Conservation (phyloP, 2,113 vertebrate genomes). For the Phylloscopus whistleri region DNA sequence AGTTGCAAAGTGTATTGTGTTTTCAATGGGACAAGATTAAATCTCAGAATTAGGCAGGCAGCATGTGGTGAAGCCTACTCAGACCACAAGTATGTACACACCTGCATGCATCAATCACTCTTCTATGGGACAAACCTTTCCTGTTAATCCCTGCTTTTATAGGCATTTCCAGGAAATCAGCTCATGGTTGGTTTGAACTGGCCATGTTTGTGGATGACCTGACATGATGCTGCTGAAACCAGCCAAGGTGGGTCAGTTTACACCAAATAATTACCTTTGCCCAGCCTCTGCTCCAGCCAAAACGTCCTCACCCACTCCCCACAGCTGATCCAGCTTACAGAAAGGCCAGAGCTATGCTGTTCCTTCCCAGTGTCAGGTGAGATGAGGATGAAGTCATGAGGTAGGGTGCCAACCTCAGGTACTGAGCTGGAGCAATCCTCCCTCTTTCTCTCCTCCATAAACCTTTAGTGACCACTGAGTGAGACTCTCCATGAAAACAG, state of each 20-base stretch:
- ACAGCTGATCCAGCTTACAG: accelerated
- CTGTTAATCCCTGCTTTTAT: background rate
- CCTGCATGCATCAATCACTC: background rate
- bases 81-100: background rate
- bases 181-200: background rate
- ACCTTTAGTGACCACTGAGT: background rate
- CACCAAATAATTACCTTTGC: background rate
- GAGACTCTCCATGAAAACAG: background rate
- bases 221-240: background rate
- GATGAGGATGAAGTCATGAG: background rate
- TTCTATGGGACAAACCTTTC: background rate
- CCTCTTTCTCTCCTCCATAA: background rate
- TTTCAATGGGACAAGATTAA: background rate
- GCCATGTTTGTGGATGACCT: background rate
- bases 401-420: background rate
- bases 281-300: background rate
- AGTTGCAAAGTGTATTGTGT: background rate
- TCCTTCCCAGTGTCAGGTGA: background rate
- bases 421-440: background rate
- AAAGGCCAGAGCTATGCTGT: background rate
- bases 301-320: background rate
- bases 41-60: background rate
- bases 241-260: background rate
- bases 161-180: background rate
- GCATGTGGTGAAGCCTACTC: background rate